These are phyloP conservation scores for Neopelma chrysocephalum DNA, from an alignment of 2,797 vertebrate species.

Conservation along the genomic window DNA sequence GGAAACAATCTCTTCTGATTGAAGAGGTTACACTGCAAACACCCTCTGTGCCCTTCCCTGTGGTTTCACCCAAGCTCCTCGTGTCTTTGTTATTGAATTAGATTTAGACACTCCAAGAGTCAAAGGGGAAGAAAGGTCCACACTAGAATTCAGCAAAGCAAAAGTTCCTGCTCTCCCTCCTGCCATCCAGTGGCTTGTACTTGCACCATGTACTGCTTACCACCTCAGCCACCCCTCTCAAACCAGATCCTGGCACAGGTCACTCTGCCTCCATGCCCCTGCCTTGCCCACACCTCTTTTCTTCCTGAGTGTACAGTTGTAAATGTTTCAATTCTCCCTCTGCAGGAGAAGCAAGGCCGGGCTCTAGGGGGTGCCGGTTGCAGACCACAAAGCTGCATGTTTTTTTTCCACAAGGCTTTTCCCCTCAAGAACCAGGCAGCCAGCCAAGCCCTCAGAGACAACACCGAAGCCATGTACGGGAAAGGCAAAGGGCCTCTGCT, in stretches of 20 bases:
- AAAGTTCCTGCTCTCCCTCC: not conserved
- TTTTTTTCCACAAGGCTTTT: not conserved
- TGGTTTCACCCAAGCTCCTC: not conserved
- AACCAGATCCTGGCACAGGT: not conserved
- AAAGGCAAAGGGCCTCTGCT: not conserved
- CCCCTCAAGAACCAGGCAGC: not conserved
- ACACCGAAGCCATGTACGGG: accelerated
- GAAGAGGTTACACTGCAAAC: accelerated
- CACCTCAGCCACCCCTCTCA: not conserved
- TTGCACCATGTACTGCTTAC: not conserved
- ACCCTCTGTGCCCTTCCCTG: not conserved
- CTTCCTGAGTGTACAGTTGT: accelerated
- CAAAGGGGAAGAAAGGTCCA: not conserved
- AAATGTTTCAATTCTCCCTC: not conserved
- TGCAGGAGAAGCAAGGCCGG: not conserved
- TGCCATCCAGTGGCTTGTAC: not conserved
- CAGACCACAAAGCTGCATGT: accelerated
- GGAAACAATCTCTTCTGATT: not conserved
- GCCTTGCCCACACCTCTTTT: not conserved
- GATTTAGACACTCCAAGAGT: not conserved
- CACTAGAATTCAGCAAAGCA: not conserved
- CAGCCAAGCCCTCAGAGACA: not conserved
- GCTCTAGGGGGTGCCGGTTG: accelerated
- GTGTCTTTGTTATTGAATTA: not conserved
- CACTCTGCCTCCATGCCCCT: not conserved